Base-by-base conservation (phyloP, 2,888 invertebrate genomes). In the Achlya flavicornis region DNA sequence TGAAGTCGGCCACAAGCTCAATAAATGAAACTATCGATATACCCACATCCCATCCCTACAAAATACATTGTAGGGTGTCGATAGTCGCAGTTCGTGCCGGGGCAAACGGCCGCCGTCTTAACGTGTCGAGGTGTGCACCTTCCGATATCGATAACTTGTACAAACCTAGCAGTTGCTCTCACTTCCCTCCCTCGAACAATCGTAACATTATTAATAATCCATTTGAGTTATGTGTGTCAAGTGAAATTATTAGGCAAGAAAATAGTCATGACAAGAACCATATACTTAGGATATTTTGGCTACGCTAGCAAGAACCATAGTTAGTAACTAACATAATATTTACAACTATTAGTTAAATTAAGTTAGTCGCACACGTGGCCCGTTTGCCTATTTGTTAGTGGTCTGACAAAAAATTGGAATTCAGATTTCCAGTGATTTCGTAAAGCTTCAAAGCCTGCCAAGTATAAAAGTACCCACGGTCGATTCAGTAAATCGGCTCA, bases 81-180 rank as follows among this genome's bases (percentile, higher is more conserved):
- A 79, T 75, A 78, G 79, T 67, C 76, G 71, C 66, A 66, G 89
- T 80, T 80, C 91, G 91, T 92, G 92, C 89, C 87, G 74, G 78
- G 79, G 91, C 92, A 92, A 89, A 82, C 83, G 84, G 61, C 75
- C 72, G 62, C 65, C 87, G 91, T 86, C 92, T 92, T 92, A 91
- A 72, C 85, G 71, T 60, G 60, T 68, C 75, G 78, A 76, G 77
- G 80, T 61, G 76, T 76, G 64, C 81, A 87, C 88, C 88, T 88
- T 84, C 77, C 71, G 75, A 76, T 77, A 78, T 85, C 86, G 86
- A 85, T 84, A 87, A 85, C 84, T 85, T 83, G 78, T 75, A 81
- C 74, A 75, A 71, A 68, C 65, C 71, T 72, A 69, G 35, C 41
- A 41, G 12, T n/a, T n/a, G 46, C n/a, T 46, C n/a, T n/a, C 46